Conservation (phyloP, 2,113 vertebrate genomes). For the Cyanoramphus novaezelandiae region DNA sequence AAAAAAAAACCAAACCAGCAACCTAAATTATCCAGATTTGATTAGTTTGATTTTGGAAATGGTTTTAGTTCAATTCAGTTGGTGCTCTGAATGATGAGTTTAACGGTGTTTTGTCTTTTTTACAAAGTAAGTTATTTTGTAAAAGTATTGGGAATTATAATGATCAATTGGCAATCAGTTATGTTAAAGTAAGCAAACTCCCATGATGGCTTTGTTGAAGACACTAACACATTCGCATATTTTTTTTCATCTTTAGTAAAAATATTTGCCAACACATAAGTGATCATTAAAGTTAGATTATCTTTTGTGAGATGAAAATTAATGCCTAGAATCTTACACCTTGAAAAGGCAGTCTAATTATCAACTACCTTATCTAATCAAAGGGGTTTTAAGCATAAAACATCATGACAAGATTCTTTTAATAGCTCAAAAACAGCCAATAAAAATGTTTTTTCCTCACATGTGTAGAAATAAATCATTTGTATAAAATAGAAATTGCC, state of each 20-base stretch:
- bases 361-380: not conserved
- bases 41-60: not conserved
- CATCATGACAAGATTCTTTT: not conserved
- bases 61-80: not conserved
- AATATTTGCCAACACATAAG: not conserved
- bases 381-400: not conserved
- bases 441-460: conserved; percentile 25
- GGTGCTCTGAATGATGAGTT: not conserved
- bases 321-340: not conserved
- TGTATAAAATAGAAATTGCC: conserved; percentile 62
- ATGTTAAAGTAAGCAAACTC: not conserved
- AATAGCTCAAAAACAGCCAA: not conserved
- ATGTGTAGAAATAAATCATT: conserved; percentile 61
- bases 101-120: not conserved
- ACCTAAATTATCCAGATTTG: not conserved
- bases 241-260: not conserved
- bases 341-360: not conserved
- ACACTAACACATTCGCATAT: not conserved
- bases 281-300: not conserved
- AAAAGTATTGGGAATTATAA: not conserved
- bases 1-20: not conserved
- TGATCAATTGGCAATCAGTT: not conserved
- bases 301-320: not conserved
- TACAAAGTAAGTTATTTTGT: not conserved
- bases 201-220: not conserved